Evolutionary conservation across 2,888 invertebrate genomes (phyloP).

Genomic region (Trissolcus japonicus): DNA sequence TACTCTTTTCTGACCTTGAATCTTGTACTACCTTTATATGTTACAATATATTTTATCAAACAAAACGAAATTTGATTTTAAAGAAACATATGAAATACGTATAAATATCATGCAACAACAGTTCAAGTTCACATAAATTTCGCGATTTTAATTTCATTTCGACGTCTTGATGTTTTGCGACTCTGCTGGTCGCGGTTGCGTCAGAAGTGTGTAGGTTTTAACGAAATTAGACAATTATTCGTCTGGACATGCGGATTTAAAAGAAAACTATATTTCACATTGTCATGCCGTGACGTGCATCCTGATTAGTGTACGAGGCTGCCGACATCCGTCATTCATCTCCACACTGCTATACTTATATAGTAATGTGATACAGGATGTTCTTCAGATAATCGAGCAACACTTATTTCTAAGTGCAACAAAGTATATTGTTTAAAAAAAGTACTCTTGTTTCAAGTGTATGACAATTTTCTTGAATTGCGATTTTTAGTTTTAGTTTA

Average conservation of each 20-base stretch:
- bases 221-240: constrained; percentile 50
- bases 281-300: constrained; percentile 59
- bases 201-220: constrained; percentile 35
- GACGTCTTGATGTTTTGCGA: neutral
- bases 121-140: neutral
- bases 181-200: neutral
- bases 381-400: constrained; percentile 45
- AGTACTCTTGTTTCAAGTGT: too few relatives aligned
- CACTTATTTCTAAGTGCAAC: constrained; percentile 28
- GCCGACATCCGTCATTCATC: constrained; percentile 63
- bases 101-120: too few relatives aligned
- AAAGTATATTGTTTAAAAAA: neutral
- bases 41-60: too few relatives aligned
- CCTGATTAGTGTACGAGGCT: constrained; percentile 68
- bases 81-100: too few relatives aligned
- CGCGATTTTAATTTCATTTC: constrained; percentile 6
- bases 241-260: constrained; percentile 48
- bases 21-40: too few relatives aligned
- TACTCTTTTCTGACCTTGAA: neutral
- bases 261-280: constrained; percentile 37
- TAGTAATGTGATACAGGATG: constrained; percentile 52
- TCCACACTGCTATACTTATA: constrained; percentile 54
- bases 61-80: too few relatives aligned
- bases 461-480: neutral
- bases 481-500: too few relatives aligned